Evolutionary conservation across 1,140 invertebrate species (phyloP).

Genomic region (Drosophila sp.): DNA sequence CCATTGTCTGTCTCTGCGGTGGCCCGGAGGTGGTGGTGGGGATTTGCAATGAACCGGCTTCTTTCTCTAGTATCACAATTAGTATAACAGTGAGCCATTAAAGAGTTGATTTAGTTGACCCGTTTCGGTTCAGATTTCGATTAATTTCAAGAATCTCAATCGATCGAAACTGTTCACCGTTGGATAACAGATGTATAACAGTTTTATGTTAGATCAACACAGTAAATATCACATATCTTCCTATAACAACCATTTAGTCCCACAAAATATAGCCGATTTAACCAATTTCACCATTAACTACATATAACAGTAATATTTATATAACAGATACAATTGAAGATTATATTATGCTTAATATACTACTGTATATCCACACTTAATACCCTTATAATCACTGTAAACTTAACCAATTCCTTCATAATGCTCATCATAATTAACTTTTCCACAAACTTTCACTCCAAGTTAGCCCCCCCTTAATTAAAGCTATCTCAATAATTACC

Average conservation of each 20-base stretch:
- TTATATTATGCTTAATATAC: too few species aligned
- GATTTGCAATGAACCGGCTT: too few species aligned
- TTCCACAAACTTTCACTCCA: conserved; percentile 48
- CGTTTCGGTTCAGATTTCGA: neutral
- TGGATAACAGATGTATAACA: too few species aligned
- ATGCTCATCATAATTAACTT: conserved; percentile 40
- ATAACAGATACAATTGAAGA: neutral
- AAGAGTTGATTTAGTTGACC: neutral
- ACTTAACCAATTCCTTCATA: neutral
- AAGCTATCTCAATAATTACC: conserved; percentile 55
- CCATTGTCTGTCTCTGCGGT: conserved; percentile 9
- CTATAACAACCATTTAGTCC: too few species aligned
- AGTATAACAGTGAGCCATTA: neutral
- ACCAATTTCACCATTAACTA: too few species aligned
- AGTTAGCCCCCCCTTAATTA: conserved; percentile 49
- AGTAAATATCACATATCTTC: too few species aligned
- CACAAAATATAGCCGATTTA: too few species aligned
- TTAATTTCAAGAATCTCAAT: too few species aligned
- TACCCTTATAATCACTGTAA: neutral
- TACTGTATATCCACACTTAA: too few species aligned
- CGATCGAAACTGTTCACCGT: too few species aligned
- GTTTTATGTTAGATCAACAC: too few species aligned
- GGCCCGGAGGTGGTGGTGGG: too few species aligned
- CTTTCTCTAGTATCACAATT: conserved; percentile 4
- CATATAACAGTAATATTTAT: neutral